These are phyloP conservation scores for Drosophila rubida DNA, from an alignment of 2,888 invertebrate species.

Conservation along the genomic window DNA sequence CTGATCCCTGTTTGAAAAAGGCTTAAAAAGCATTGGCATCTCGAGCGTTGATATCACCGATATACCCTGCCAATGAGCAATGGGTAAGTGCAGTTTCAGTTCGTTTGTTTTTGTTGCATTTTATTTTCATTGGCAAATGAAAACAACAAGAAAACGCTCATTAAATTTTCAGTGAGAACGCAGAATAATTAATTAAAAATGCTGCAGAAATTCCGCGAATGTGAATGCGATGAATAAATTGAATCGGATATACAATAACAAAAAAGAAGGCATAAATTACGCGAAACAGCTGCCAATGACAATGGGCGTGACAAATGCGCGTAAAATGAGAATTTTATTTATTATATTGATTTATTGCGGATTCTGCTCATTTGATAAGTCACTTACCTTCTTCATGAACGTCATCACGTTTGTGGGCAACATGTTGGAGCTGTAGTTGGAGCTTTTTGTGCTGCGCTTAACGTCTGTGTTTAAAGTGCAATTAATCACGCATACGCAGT, in stretches of 20 bases:
- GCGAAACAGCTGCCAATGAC: conserved; percentile 36
- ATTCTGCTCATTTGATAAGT: conserved; percentile 14
- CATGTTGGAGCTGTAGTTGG: conserved; percentile 86
- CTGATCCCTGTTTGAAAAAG: conserved; percentile 51
- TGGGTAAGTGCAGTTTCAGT: conserved; percentile 8
- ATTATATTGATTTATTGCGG: conserved; percentile 6
- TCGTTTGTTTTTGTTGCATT: conserved; percentile 38
- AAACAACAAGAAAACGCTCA: conserved; percentile 30
- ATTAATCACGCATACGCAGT: conserved; percentile 74
- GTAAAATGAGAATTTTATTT: conserved; percentile 5
- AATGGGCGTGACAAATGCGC: conserved; percentile 13
- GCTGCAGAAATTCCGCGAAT: conserved; percentile 20
- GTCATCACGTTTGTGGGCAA: conserved; percentile 96
- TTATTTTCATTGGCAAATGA: not conserved
- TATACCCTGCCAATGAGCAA: not conserved
- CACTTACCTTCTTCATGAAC: conserved; percentile 95
- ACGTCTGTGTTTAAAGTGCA: conserved; percentile 61
- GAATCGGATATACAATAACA: conserved; percentile 14
- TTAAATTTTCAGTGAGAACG: conserved; percentile 55
- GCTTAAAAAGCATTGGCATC: conserved; percentile 31
- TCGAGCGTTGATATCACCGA: conserved; percentile 3
- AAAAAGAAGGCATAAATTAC: conserved; percentile 47
- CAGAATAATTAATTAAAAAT: conserved; percentile 43
- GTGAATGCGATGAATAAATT: conserved; percentile 22
- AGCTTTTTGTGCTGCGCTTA: not conserved